Percentiles rank a stretch among this genome's conserved stretches.
phyloP scores from a whole-genome alignment of 2,797 vertebrate species.

The Rousettus madagascariensis region DNA sequence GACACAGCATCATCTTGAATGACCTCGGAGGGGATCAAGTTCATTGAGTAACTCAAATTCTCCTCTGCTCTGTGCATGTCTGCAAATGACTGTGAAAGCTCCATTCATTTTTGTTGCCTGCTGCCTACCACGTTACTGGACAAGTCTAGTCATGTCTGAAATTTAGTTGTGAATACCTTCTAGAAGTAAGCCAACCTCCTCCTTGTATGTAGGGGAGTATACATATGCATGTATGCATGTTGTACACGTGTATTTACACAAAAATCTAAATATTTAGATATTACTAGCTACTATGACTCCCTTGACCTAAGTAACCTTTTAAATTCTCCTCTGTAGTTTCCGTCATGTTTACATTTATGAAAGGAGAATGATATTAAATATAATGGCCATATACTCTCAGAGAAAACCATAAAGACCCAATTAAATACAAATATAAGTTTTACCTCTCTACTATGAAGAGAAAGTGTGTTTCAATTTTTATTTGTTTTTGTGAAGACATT shows the following conservation, averaged over 20 bases:
- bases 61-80: not conserved
- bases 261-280: not conserved
- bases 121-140: not conserved
- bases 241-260: not conserved
- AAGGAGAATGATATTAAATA: not conserved
- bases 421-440: not conserved
- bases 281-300: not conserved
- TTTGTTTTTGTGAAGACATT: not conserved
- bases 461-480: not conserved
- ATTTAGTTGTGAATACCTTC: not conserved
- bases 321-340: not conserved
- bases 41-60: not conserved
- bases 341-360: not conserved
- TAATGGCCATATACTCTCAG: not conserved
- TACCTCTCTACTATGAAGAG: not conserved
- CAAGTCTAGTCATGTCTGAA: not conserved
- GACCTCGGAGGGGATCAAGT: not conserved
- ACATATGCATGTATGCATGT: not conserved
- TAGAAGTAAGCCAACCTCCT: not conserved
- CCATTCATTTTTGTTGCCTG: not conserved
- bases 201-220: not conserved
- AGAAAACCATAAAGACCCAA: not conserved
- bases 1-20: not conserved
- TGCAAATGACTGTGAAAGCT: not conserved
- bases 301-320: not conserved